A percentile compares a stretch with the other conserved stretches of the same genome.
phyloP scores from a whole-genome alignment of 2,797 vertebrate genomes.

The Hippopotamyrus pictus region DNA sequence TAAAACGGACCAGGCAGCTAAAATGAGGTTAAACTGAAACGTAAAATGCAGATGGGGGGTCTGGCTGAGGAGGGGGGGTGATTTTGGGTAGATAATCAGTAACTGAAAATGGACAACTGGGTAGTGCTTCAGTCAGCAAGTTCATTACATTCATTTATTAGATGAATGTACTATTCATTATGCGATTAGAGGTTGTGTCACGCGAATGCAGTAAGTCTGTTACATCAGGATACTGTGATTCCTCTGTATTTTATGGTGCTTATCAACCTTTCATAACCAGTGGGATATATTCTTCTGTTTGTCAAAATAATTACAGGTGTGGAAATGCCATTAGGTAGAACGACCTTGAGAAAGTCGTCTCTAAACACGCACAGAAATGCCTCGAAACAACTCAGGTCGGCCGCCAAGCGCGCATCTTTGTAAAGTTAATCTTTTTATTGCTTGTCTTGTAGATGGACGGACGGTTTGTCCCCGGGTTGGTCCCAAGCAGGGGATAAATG shows the following conservation, averaged over 20 bases:
- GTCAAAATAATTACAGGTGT: background rate
- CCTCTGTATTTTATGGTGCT: background rate
- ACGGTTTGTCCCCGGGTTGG: background rate
- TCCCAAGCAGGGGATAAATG: background rate
- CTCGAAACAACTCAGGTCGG: background rate
- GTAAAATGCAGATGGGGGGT: background rate
- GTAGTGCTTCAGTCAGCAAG: background rate
- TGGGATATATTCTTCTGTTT: background rate
- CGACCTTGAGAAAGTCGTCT: background rate
- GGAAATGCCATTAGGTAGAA: background rate
- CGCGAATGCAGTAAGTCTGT: background rate
- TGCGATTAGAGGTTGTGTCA: background rate
- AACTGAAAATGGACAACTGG: background rate
- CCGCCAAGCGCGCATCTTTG: background rate
- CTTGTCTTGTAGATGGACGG: background rate
- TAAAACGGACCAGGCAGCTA: background rate
- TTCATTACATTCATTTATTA: background rate
- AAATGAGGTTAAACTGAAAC: background rate
- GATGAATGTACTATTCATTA: background rate
- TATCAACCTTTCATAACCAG: background rate
- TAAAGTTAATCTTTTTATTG: background rate
- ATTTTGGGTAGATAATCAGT: background rate
- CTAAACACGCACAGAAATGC: background rate
- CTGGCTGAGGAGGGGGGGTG: background rate
- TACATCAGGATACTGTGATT: background rate